Conservation (phyloP, 2,888 invertebrate genomes). For the Callosobruchus maculatus region DNA sequence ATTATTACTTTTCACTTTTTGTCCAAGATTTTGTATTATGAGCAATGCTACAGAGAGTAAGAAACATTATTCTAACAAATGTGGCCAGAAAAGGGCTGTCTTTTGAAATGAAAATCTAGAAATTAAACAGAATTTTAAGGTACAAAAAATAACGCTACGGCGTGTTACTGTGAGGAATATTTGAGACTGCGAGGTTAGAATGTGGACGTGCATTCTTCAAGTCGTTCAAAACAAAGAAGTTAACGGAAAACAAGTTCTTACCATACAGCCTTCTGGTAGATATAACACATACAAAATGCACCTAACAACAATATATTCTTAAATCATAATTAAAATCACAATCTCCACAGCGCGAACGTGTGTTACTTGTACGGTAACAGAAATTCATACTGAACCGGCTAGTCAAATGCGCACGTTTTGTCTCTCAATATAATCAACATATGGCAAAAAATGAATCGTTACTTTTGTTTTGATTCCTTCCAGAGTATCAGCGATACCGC, state of each 20-base stretch:
- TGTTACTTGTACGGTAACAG: slow-evolving; percentile 10
- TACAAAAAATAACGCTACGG: too few species aligned
- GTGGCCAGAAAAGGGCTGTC: too few species aligned
- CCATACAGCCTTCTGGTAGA: neutral
- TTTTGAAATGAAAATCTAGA: too few species aligned
- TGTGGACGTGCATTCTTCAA: neutral
- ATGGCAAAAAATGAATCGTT: slow-evolving; percentile 14
- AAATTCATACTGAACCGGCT: slow-evolving; percentile 15
- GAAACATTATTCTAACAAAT: too few species aligned
- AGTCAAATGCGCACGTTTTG: slow-evolving; percentile 10
- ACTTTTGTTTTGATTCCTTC: neutral
- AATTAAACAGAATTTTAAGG: too few species aligned
- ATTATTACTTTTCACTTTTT: too few species aligned
- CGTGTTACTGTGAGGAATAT: too few species aligned
- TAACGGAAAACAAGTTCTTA: neutral
- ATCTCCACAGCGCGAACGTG: slow-evolving; percentile 8
- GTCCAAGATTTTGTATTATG: too few species aligned
- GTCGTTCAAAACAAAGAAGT: neutral
- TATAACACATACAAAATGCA: neutral
- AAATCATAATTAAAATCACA: slow-evolving; percentile 13
- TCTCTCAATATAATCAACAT: slow-evolving; percentile 11
- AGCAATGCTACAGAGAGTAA: too few species aligned
- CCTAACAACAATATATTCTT: neutral
- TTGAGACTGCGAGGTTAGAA: neutral
- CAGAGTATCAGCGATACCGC: neutral